Evolutionary conservation across 92 coral and sea anemone genomes (phyloP).

Genomic region (Porites lobata): DNA sequence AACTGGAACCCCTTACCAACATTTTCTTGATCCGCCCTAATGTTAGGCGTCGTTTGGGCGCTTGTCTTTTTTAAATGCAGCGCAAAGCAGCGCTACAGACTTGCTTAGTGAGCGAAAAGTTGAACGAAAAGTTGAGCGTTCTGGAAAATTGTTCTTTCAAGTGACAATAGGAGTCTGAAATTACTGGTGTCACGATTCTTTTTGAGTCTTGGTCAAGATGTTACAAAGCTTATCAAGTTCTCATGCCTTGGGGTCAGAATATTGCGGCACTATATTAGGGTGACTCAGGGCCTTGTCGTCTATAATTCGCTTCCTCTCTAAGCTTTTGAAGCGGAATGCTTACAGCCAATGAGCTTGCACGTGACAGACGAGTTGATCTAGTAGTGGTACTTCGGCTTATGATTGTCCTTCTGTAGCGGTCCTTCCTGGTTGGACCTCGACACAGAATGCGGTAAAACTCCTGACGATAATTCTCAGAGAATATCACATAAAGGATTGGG

Average conservation of each 20-base stretch:
- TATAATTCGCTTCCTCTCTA: constrained; percentile 15
- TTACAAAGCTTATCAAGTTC: too few relatives aligned
- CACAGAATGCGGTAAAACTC: constrained; percentile 72
- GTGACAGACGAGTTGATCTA: constrained; percentile 14
- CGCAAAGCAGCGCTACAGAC: too few relatives aligned
- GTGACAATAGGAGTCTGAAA: too few relatives aligned
- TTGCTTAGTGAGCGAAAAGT: too few relatives aligned
- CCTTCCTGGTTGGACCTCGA: constrained; percentile 33
- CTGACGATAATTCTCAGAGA: constrained; percentile 81
- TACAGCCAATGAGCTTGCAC: neutral
- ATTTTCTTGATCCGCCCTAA: too few relatives aligned
- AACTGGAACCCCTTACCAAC: too few relatives aligned
- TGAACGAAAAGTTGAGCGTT: too few relatives aligned
- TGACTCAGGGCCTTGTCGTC: neutral
- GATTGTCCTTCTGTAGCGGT: constrained; percentile 34
- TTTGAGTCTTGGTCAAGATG: too few relatives aligned
- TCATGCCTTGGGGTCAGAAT: neutral
- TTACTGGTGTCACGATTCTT: too few relatives aligned
- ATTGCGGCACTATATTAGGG: neutral
- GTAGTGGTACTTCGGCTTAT: constrained; percentile 15
- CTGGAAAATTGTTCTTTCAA: too few relatives aligned
- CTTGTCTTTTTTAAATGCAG: too few relatives aligned
- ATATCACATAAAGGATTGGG: constrained; percentile 77
- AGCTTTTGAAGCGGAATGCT: constrained; percentile 17
- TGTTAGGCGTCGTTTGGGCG: too few relatives aligned